Evolutionary conservation across 2,888 invertebrate species (phyloP).

Genomic region (Atethmia centrago): DNA sequence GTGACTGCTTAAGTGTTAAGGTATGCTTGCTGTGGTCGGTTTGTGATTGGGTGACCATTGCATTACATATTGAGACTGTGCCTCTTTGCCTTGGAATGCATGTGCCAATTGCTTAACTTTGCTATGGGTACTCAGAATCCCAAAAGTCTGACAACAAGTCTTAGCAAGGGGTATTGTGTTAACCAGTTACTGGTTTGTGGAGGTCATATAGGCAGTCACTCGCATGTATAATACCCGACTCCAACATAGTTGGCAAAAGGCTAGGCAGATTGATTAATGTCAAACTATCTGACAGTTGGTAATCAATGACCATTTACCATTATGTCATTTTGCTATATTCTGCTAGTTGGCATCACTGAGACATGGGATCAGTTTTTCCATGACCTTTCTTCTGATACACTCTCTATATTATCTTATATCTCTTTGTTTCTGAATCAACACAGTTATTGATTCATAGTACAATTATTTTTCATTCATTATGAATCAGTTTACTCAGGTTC

Average conservation of each 20-base stretch:
- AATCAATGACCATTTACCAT: not conserved
- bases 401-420: not conserved
- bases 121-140: not conserved
- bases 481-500: not conserved
- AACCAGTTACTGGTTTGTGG: not conserved
- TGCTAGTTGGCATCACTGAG: not conserved
- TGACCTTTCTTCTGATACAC: not conserved
- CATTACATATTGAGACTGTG: too few species aligned
- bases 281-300: not conserved
- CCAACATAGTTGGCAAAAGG: not conserved
- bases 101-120: too few species aligned
- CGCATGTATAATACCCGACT: not conserved
- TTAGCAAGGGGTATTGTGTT: not conserved
- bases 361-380: conserved; percentile 2
- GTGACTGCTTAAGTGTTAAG: too few species aligned
- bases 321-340: not conserved
- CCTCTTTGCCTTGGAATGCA: too few species aligned
- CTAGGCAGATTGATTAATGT: not conserved
- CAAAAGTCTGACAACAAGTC: not conserved
- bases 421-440: not conserved
- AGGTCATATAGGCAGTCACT: not conserved
- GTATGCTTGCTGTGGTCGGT: not conserved
- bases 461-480: conserved; percentile 1
- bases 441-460: not conserved
- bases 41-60: not conserved